A percentile compares a stretch with the other conserved stretches of the same genome.
Evolutionary conservation across 2,797 vertebrate species (phyloP).

Genomic region (Octomys mimax): DNA sequence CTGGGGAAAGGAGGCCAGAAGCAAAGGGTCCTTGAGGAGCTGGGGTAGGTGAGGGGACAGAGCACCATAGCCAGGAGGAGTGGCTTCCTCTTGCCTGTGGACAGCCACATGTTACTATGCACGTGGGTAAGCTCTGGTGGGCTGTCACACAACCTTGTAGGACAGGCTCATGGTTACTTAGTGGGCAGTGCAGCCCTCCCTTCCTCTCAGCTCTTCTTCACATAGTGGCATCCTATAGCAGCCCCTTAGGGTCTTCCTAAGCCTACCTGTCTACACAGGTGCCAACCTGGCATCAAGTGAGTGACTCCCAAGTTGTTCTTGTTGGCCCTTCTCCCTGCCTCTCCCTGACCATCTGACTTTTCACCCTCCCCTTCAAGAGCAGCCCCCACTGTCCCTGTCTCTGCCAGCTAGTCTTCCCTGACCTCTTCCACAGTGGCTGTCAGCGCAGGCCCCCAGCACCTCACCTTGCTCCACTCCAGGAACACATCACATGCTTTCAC

Average conservation of each 20-base stretch:
- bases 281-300: too few relatives aligned
- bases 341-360: not conserved
- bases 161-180: not conserved
- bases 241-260: not conserved
- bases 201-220: not conserved
- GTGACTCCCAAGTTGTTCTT: not conserved
- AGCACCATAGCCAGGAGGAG: not conserved
- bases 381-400: not conserved
- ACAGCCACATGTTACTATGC: not conserved
- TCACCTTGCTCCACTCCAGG: not conserved
- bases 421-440: not conserved
- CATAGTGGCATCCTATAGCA: not conserved
- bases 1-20: not conserved
- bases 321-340: accelerated
- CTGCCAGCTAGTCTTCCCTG: not conserved
- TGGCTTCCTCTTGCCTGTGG: not conserved
- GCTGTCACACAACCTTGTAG: accelerated
- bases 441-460: accelerated
- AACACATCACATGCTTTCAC: not conserved
- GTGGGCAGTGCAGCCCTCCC: not conserved
- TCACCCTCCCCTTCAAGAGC: not conserved
- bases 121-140: not conserved
- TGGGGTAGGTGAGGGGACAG: not conserved
- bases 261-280: not conserved
- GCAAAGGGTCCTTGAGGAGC: not conserved